phyloP scores from a whole-genome alignment of 2,888 invertebrate species.

The Amphipoea lucens region DNA sequence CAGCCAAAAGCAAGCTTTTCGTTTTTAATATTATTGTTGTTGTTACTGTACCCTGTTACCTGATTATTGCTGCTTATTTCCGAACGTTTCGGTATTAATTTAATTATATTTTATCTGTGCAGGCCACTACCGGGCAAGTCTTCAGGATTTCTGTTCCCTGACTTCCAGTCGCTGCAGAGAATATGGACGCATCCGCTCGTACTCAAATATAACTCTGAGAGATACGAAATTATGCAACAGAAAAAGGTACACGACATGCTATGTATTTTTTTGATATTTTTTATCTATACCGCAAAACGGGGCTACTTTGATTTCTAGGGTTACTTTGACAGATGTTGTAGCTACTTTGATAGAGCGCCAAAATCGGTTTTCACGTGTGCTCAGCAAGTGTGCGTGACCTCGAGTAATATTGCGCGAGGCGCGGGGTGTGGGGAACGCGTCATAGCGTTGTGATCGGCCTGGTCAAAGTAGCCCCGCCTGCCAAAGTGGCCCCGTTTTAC shows the following conservation, averaged over 20 bases:
- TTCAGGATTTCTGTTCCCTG: constrained; percentile 92
- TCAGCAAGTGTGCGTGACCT: no score
- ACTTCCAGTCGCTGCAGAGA: constrained; percentile 94
- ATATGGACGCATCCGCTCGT: constrained; percentile 96
- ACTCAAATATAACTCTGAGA: constrained; percentile 92
- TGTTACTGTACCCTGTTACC: not conserved
- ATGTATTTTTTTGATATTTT: not conserved
- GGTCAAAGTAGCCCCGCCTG: no score
- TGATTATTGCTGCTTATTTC: not conserved
- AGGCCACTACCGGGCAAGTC: constrained; percentile 87
- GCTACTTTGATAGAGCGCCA: no score
- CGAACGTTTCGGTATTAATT: not conserved
- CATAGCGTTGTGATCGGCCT: no score
- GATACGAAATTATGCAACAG: constrained; percentile 88
- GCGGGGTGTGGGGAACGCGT: no score
- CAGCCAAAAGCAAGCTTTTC: not conserved
- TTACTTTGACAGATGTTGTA: no score
- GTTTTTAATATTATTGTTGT: not conserved
- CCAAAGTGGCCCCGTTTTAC: no score
- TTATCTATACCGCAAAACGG: not conserved
- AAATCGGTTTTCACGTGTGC: no score
- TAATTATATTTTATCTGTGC: constrained; percentile 24
- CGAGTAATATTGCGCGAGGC: no score
- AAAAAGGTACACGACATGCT: constrained; percentile 83
- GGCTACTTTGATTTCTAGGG: no score